Percentiles rank a stretch among this genome's conserved stretches.
These are phyloP conservation scores for Arnoldichthys spilopterus DNA, from an alignment of 2,797 vertebrate species.

Conservation along the genomic window DNA sequence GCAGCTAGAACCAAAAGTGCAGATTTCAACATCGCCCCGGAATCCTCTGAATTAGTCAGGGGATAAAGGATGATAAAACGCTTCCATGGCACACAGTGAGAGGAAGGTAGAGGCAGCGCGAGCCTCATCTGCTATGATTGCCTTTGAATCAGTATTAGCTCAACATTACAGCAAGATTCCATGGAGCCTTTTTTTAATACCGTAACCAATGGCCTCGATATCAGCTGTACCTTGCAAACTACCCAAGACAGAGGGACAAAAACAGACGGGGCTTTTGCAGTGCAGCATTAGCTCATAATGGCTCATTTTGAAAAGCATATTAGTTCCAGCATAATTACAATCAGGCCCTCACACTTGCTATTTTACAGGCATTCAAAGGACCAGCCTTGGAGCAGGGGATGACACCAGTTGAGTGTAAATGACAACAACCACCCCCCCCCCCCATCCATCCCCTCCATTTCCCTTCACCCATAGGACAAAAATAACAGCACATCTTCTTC, in stretches of 20 bases:
- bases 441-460: slow-evolving; percentile 36
- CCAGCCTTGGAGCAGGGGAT: slow-evolving; percentile 78
- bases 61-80: slow-evolving; percentile 62
- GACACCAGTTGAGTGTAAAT: slow-evolving; percentile 84
- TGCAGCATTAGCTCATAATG: slow-evolving; percentile 86
- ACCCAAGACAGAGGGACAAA: slow-evolving; percentile 78
- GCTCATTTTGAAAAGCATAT: slow-evolving; percentile 87
- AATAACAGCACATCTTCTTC: slow-evolving; percentile 78
- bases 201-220: slow-evolving; percentile 79
- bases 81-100: slow-evolving; percentile 55
- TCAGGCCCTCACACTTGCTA: slow-evolving; percentile 78
- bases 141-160: slow-evolving; percentile 68
- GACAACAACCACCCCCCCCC: slow-evolving; percentile 74
- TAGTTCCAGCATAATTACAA: slow-evolving; percentile 89
- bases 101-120: slow-evolving; percentile 58
- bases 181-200: slow-evolving; percentile 66
- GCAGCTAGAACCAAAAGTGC: slow-evolving; percentile 52
- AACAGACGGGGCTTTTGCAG: slow-evolving; percentile 81
- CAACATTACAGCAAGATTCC: slow-evolving; percentile 60
- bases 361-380: slow-evolving; percentile 80
- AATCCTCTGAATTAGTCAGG: slow-evolving; percentile 61
- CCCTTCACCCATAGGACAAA: slow-evolving; percentile 76
- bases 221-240: slow-evolving; percentile 79
- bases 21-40: slow-evolving; percentile 59
- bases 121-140: slow-evolving; percentile 62